Base-by-base conservation (phyloP, 2,888 invertebrate genomes). In the Tachina grossa region DNA sequence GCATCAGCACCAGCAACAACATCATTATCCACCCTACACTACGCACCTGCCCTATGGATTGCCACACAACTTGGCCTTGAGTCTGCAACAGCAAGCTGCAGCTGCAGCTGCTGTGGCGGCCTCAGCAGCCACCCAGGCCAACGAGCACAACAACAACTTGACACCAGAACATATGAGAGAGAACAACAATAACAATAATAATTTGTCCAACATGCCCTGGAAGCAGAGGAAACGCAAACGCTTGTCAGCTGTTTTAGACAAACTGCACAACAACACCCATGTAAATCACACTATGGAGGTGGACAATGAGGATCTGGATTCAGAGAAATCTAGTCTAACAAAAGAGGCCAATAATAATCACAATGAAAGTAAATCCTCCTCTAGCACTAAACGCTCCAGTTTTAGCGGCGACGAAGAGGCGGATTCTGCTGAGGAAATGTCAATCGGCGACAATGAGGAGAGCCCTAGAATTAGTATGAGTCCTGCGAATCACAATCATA, bases 211-310 rank as follows among this genome's bases (percentile, higher is more conserved):
- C 89, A 94, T 94, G 93, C 94, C 95, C 89, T 91, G 93, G 92
- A 96, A 96, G 90, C 95, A 95, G 88, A 94, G 95, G 87, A 97
- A 97, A 92, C 94, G 96, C 87, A 95, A 96, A 91, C 94, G 97
- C 55, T 94, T 97, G 19, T 96, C 96, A 76, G 96, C 96, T 85
- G 96, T 97, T 31, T 93, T 97, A 84, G 97, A 97, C 90, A 96
- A 96, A 89, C 94, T 97, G 74, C 93, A 94, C 75, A 92, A 92
- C 49, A 90, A 89, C 43, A 89, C 87, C 57, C 89, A 88, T 51
- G 79, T 74, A n/a, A 88, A 87, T 49, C 89, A 88, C 1, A 89
- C 87, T 84, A 89, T 90, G 89, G 90, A 90, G 6, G 78, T 88
- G 41, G 81, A 77, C 31, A 78, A 81, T 41, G 90, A 89, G 61